Evolutionary conservation across 30 jellyfish, hydroid and myxozoan species (phyloP), one percentile per base, ranked within the genome.

Genomic region (Aurelia coerulea): DNA sequence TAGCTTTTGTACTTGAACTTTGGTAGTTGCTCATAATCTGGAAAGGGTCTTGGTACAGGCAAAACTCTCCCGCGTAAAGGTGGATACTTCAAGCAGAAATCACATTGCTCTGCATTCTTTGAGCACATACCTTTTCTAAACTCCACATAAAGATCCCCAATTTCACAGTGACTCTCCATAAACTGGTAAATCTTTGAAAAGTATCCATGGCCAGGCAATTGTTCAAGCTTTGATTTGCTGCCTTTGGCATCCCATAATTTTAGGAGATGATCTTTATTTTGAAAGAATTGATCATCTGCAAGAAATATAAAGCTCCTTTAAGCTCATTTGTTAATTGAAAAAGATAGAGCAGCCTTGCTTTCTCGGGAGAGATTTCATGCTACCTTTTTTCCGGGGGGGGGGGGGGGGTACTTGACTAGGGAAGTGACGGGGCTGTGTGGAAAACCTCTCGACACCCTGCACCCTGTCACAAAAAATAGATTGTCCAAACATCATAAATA

Each of bases 21-120:
- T 58, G 68, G 68, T 12, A 58, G 29, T 58, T 13, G 13, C 18
- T 33, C 35, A 29, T 72, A 72, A 46, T 72, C 71, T 33, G 83
- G 83, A 33, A 23, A 18, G 42, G 83, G 83, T 46, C 53, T 46
- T 72, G 83, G 83, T 10, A 72, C 17, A 2, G 60, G 64, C 53
- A 18, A n/a, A 23, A 33, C 42, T 2, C 15, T 23, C 17, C 23
- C 37, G 9, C 71, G 9, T 10, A 72, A 16, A 15, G 53, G 53
- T 10, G 37, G 60, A 58, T 58, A 13, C 4, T 72, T 72, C 5
- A 15, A 1, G 66, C 83, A 72, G 34, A 32, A 23, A 9, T 72
- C 41, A 72, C 83, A 72, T 18, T 13, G 68, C 17, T 35, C 73
- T 32, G 19, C 83, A 10, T 14, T 16, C 19, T n/a, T 15, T 6